These are phyloP conservation scores for Cheilosia grossa DNA, from an alignment of 2,888 invertebrate genomes.

Conservation along the genomic window DNA sequence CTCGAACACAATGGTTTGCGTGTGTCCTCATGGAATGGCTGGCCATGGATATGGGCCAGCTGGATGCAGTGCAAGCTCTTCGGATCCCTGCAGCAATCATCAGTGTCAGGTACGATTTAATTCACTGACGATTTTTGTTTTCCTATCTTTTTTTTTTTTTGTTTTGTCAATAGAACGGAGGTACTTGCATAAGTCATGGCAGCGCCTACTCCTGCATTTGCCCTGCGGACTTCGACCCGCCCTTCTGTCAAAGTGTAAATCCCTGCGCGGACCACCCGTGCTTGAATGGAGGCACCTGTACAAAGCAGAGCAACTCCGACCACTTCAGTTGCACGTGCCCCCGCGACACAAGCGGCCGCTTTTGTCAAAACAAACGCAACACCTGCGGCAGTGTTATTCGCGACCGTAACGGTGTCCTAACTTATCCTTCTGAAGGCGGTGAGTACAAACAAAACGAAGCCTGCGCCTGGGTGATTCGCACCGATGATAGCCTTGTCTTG, in stretches of 20 bases:
- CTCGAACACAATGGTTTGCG: slow-evolving; percentile 87
- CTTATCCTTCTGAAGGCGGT: slow-evolving; percentile 85
- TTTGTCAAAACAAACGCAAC: slow-evolving; percentile 85
- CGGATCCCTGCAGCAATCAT: slow-evolving; percentile 84
- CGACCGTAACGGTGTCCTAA: slow-evolving; percentile 85
- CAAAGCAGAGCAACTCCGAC: slow-evolving; percentile 60
- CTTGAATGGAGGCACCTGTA: slow-evolving; percentile 91
- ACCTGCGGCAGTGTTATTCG: slow-evolving; percentile 86
- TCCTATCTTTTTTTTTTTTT: not conserved
- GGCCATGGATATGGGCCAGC: slow-evolving; percentile 91
- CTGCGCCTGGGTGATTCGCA: slow-evolving; percentile 92
- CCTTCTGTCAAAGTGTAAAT: slow-evolving; percentile 85
- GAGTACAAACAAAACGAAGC: slow-evolving; percentile 86
- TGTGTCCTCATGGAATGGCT: slow-evolving; percentile 90
- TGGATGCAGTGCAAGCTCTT: slow-evolving; percentile 86
- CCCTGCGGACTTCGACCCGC: slow-evolving; percentile 83
- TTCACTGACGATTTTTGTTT: not conserved
- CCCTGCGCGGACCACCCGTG: slow-evolving; percentile 91
- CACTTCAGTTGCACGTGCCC: slow-evolving; percentile 87
- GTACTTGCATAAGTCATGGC: slow-evolving; percentile 78
- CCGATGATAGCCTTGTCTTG: slow-evolving; percentile 87
- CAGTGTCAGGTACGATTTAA: slow-evolving; percentile 83
- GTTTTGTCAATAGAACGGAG: slow-evolving; percentile 85
- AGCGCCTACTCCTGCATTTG: slow-evolving; percentile 79
- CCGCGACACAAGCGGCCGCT: slow-evolving; percentile 86